Evolutionary conservation across 2,113 vertebrate genomes (phyloP).

Genomic region (Sus scrofa): DNA sequence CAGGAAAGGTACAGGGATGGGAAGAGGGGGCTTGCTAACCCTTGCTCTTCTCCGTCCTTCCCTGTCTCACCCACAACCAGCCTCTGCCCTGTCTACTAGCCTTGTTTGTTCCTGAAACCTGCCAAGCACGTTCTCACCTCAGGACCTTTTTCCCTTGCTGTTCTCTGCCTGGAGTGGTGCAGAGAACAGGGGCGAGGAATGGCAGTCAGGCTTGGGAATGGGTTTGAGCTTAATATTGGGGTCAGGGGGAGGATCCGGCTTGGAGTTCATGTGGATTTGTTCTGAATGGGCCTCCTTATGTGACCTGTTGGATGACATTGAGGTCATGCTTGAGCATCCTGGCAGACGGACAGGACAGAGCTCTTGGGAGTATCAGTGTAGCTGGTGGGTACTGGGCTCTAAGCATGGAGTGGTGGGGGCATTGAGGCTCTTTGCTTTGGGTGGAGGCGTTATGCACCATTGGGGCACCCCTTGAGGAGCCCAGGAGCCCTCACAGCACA

Average conservation of each 20-base stretch:
- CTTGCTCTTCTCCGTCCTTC: background rate
- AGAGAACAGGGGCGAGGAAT: background rate
- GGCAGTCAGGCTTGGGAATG: background rate
- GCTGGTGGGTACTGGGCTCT: background rate
- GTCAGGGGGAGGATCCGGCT: background rate
- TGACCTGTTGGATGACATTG: background rate
- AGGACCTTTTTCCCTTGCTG: background rate
- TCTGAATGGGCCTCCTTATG: background rate
- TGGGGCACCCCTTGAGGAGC: background rate
- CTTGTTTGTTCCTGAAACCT: background rate
- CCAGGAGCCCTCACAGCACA: background rate
- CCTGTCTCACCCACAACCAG: background rate
- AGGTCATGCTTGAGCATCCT: background rate
- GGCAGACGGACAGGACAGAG: background rate
- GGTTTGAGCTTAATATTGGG: background rate
- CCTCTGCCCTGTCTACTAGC: background rate
- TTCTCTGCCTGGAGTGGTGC: background rate
- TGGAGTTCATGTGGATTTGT: background rate
- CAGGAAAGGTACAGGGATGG: background rate
- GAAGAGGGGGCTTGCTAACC: rapidly evolving
- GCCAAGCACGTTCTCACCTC: background rate
- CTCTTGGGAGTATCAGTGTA: background rate
- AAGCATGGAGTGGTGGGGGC: background rate
- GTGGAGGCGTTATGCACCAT: background rate
- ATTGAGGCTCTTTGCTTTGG: background rate